Evolutionary conservation across 2,888 invertebrate species (phyloP).

Genomic region (Dugesia japonica): DNA sequence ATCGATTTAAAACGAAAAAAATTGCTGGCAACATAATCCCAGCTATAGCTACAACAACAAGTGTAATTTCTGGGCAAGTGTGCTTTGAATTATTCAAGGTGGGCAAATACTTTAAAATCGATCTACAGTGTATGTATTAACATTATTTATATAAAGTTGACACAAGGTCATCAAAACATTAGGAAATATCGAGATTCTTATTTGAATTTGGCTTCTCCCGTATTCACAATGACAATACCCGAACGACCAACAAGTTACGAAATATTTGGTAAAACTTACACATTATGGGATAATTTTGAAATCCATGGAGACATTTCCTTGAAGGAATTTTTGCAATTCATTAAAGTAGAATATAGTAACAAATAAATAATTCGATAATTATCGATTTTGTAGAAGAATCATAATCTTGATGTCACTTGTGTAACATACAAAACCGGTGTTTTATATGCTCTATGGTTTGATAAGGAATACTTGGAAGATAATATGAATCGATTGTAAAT

Average conservation of each 20-base stretch:
- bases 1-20: background rate
- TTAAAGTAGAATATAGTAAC: background rate
- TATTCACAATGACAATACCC: slow-evolving; percentile 88
- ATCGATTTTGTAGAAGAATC: background rate
- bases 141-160: slow-evolving; percentile 40
- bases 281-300: slow-evolving; percentile 93
- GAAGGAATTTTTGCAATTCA: slow-evolving; percentile 67
- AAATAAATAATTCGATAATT: background rate
- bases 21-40: background rate
- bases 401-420: background rate
- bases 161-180: slow-evolving; percentile 56
- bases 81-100: background rate
- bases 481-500: background rate
- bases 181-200: slow-evolving; percentile 83
- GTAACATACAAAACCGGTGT: background rate
- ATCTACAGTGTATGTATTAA: too few relatives aligned
- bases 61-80: background rate
- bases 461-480: background rate
- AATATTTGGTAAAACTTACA: slow-evolving; percentile 56
- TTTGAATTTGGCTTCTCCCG: slow-evolving; percentile 81
- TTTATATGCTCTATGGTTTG: background rate
- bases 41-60: background rate
- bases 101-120: too few relatives aligned
- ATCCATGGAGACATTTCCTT: slow-evolving; percentile 58
- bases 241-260: slow-evolving; percentile 60